A percentile compares a stretch with the other conserved stretches of the same genome.
These are phyloP conservation scores for Augiades crinisus DNA, from an alignment of 2,888 invertebrate species.

Conservation along the genomic window DNA sequence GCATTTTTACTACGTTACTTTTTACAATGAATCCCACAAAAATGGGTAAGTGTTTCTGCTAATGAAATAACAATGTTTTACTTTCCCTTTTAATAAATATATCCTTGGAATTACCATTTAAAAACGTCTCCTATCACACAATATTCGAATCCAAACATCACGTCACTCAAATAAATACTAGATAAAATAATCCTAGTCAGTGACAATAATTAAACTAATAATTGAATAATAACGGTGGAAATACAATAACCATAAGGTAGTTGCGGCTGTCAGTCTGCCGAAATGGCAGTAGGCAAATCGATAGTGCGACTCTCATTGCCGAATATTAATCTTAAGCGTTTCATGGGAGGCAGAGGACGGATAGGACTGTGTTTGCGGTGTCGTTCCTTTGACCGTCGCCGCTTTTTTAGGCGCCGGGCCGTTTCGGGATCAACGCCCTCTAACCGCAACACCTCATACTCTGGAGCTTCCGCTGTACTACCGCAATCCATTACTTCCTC, in stretches of 20 bases:
- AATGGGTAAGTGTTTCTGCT: constrained; percentile 31
- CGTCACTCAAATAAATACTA: constrained; percentile 75
- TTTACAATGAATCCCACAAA: constrained; percentile 11
- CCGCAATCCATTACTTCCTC: constrained; percentile 90
- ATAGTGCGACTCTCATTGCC: constrained; percentile 95
- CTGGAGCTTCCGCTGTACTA: constrained; percentile 88
- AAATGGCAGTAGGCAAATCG: constrained; percentile 89
- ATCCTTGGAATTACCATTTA: constrained; percentile 62
- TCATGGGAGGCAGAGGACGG: constrained; percentile 87
- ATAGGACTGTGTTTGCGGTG: constrained; percentile 77
- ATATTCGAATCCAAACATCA: constrained; percentile 63
- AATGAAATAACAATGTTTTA: constrained; percentile 46
- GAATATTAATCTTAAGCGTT: constrained; percentile 92
- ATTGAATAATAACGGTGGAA: constrained; percentile 79
- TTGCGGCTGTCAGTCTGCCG: constrained; percentile 79
- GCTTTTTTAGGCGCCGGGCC: constrained; percentile 80
- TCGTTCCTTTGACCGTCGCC: constrained; percentile 72
- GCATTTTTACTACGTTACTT: no score
- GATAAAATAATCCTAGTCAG: constrained; percentile 75
- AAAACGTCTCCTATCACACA: constrained; percentile 66
- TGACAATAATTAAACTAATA: constrained; percentile 79
- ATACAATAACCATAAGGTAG: constrained; percentile 66
- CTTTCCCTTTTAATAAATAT: constrained; percentile 59
- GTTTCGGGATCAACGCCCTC: constrained; percentile 86
- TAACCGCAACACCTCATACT: constrained; percentile 91